Base-by-base conservation (phyloP, 2,113 vertebrate species). In the Synodontis membranacea region DNA sequence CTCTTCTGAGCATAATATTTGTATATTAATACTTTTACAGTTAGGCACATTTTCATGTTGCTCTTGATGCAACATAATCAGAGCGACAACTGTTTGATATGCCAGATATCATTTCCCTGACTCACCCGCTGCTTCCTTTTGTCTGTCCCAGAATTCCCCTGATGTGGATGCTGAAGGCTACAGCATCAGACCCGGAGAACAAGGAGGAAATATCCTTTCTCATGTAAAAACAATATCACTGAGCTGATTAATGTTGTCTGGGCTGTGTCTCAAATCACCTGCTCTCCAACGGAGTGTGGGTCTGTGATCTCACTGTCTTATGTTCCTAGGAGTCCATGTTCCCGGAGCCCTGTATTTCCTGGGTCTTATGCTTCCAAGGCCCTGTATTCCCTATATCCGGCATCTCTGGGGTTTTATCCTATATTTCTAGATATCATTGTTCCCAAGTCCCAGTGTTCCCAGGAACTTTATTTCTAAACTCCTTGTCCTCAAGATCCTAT, bases 121-220 rank as follows among this genome's bases (percentile, higher is more conserved):
- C 39, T 34, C 60, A 66, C 19, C n/a, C 25, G 1, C 8, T 44
- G 31, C 74, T 28, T 74, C 48, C 21, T 82, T n/a, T 14, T 68
- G 83, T 90, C 89, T 64, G 46, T 14, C 90, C 28, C 89, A 99
- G 98, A 98, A 98, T 72, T 97, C 97, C 1, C 98, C 98, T 1
- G 97, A 98, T 85, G 95, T 99, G 82, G 98, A 99, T 86, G 98
- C 97, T 88, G 98, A 99, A 92, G 98, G 98, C 2, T 99, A 97
- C 94, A 99, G 98, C 92, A 96, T 97, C 91, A 95, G 97, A 88
- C 98, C 98, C 0, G 97, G 97, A 72, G 95, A 95, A 0, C 96
- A 98, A 89, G 96, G 94, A 1, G 96, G 96, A 92, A 94, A 98
- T 99, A 99, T 99, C 97, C 97, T 99, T 94, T 95, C 2, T 28